Base-by-base conservation (phyloP, 2,888 invertebrate species). In the Melieria omissa region DNA sequence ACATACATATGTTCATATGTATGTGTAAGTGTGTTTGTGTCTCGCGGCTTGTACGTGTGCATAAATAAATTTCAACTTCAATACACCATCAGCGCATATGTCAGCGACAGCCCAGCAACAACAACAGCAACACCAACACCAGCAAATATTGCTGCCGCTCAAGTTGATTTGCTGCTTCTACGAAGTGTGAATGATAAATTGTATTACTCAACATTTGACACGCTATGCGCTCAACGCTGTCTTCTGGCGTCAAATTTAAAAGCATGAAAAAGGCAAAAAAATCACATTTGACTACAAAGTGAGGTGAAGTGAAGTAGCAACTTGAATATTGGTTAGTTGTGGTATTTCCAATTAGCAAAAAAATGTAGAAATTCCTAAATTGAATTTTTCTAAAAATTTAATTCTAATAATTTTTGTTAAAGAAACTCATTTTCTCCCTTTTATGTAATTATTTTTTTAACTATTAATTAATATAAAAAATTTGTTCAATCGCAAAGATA, bases 161-260 rank as follows among this genome's bases (percentile, higher is more conserved):
- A 71, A 65, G 70, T 52, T 66, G 69, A 69, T 73, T 63, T 46
- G 45, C 46, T 62, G 45, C 57, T 55, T 49, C 62, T 70, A 52
- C 71, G 71, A 66, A 73, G 74, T 73, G 71, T 70, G 70, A 73
- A 71, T 73, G 71, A 75, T 75, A 75, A 73, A 75, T 75, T 75
- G 71, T 75, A 71, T 73, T 70, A 74, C 71, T 73, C 71, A 69
- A 55, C 66, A 73, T 73, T 71, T 70, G 70, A 70, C 64, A 61
- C 41, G 60, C 44, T 62, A 8, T 10, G 9, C 44, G 12, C 5
- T 61, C 44, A 10, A 10, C 29, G 14, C 16, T 14, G 8, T 57
- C 8, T 16, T 57, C 29, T 57, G 4, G 29, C 29, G 3, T 29
- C 29, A 29, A 29, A 29, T 29, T 29, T 29, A 29, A 29, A 29